A percentile compares a stretch with the other conserved stretches of the same genome.
phyloP scores from a whole-genome alignment of 2,113 vertebrate species.

The Murina feae region DNA sequence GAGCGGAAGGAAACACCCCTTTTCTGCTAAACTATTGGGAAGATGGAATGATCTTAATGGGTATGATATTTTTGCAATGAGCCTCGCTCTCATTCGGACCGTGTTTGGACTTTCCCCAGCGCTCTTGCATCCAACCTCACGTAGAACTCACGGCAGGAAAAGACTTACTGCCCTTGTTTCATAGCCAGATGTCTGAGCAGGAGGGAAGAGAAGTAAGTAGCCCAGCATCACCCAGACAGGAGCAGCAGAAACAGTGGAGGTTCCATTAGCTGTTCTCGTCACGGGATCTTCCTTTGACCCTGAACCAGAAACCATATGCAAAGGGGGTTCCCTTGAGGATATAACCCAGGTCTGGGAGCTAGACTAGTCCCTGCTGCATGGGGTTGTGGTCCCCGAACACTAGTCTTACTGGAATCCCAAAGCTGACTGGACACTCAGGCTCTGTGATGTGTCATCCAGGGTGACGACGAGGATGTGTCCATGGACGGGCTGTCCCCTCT shows the following conservation, averaged over 20 bases:
- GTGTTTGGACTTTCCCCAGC: background rate
- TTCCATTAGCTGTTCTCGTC: background rate
- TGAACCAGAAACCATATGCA: background rate
- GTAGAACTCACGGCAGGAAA: background rate
- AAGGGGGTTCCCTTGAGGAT: background rate
- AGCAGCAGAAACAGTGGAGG: accelerated
- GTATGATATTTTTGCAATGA: accelerated
- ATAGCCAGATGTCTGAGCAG: background rate
- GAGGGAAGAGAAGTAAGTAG: background rate
- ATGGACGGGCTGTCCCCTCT: background rate
- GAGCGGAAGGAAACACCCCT: background rate
- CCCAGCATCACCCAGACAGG: accelerated
- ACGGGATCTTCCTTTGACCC: background rate
- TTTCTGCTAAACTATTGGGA: background rate
- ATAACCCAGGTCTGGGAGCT: background rate
- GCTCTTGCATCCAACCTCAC: background rate
- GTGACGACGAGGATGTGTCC: conserved; percentile 24
- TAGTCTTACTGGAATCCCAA: background rate
- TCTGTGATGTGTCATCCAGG: conserved; percentile 42
- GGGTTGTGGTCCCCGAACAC: too few species aligned
- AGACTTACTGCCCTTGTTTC: background rate
- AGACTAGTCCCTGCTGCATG: too few species aligned
- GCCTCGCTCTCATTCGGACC: accelerated
- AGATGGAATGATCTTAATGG: too few species aligned
- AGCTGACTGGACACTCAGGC: conserved; percentile 50